phyloP scores from a whole-genome alignment of 1,140 invertebrate species.

The Diorhabda carinulata region DNA sequence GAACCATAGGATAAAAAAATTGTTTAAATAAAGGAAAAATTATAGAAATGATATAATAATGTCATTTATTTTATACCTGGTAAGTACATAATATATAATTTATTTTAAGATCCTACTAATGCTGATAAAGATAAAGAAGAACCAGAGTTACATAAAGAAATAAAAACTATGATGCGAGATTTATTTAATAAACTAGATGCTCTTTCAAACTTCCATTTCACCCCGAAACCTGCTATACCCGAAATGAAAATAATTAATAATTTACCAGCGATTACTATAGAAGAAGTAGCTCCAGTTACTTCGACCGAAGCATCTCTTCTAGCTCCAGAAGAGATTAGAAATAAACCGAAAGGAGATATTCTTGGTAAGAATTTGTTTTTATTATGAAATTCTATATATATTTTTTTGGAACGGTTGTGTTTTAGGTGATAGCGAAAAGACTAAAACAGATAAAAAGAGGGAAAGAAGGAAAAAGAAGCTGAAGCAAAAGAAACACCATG shows the following conservation, averaged over 20 bases:
- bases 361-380: slow-evolving; percentile 50
- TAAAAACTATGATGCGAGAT: slow-evolving; percentile 69
- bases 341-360: slow-evolving; percentile 71
- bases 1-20: no score
- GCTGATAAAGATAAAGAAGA: slow-evolving; percentile 62
- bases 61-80: no score
- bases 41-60: no score
- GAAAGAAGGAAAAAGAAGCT: slow-evolving; percentile 84
- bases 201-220: slow-evolving; percentile 90
- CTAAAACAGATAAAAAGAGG: slow-evolving; percentile 83
- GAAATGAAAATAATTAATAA: slow-evolving; percentile 91
- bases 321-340: slow-evolving; percentile 91
- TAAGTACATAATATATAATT: no score
- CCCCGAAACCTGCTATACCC: slow-evolving; percentile 77
- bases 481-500: slow-evolving; percentile 59
- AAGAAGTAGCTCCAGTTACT: slow-evolving; percentile 90
- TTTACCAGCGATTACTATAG: slow-evolving; percentile 85
- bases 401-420: slow-evolving; percentile 36
- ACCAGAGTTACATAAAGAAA: slow-evolving; percentile 70
- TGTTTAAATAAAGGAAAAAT: no score
- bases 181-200: slow-evolving; percentile 89
- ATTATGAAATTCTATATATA: no score
- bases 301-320: slow-evolving; percentile 80
- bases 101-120: slow-evolving; percentile 50
- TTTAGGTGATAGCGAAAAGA: slow-evolving; percentile 73